Evolutionary conservation across 2,888 invertebrate species (phyloP), one percentile per base, ranked within the genome.

Genomic region (Phalangium opilio): DNA sequence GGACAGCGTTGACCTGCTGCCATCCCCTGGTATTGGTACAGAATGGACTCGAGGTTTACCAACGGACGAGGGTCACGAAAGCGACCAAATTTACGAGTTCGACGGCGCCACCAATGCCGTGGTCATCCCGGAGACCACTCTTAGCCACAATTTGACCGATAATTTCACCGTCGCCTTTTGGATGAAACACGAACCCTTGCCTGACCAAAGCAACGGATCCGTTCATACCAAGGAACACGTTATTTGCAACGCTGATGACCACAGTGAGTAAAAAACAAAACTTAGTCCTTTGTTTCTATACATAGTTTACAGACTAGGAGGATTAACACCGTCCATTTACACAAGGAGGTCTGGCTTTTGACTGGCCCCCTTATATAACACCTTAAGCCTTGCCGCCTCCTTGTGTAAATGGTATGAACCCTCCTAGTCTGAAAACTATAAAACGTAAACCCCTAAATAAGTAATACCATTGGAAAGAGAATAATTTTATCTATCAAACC

Each of bases 191-290:
- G 83, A 83, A 38, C 78, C 80, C 12, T 75, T 80, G 38, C 74
- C 78, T 0, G 77, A 79, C 42, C 53, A 59, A 12, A 54, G 77
- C 56, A 87, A 90, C 67, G 18, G 17, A 38, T 38, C 38, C 11
- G 85, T 87, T 60, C 89, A 87, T 63, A 73, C 79, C 56, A 98
- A 98, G 70, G 96, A 98, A 64, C 95, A 96, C 63, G 81, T 98
- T 59, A 70, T 98, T 41, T 98, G 98, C 67, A 84, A 86, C 61
- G 90, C 95, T 20, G 98, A 98, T 68, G 91, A 95, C 64, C 91
- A 93, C 65, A 90, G 91, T 90, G 61, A 77, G 82, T n/a, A 34
- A 27, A 27, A 27, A 27, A 27, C 27, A 27, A 27, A n/a, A n/a
- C 8, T 27, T 27, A 27, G 8, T 27, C 27, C n/a, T n/a, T n/a